Evolutionary conservation across 2,113 vertebrate genomes (phyloP).

Genomic region (Alouatta palliata): DNA sequence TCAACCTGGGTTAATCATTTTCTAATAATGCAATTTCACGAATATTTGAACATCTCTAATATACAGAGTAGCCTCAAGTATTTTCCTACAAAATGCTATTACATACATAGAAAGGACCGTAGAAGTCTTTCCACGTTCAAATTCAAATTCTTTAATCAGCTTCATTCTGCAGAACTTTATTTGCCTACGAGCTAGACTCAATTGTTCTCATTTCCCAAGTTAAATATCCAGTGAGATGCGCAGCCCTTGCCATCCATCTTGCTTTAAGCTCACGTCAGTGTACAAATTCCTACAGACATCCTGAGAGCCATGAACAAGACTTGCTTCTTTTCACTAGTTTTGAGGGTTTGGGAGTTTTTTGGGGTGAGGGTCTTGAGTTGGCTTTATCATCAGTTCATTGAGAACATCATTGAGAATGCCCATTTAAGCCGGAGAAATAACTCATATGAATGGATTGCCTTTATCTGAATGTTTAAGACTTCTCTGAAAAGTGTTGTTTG

Average conservation of each 20-base stretch:
- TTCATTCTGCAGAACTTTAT: not conserved
- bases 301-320: not conserved
- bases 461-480: conserved; percentile 17
- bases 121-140: not conserved
- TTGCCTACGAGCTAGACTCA: not conserved
- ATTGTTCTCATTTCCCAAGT: not conserved
- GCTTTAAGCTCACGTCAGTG: not conserved
- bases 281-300: not conserved
- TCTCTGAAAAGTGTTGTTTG: conserved; percentile 58
- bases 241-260: accelerated
- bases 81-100: not conserved
- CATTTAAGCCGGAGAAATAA: not conserved
- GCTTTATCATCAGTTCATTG: not conserved
- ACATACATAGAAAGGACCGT: not conserved
- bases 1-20: not conserved
- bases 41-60: not conserved
- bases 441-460: not conserved
- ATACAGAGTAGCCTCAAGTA: not conserved
- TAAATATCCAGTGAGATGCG: not conserved
- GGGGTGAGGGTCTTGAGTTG: not conserved
- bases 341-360: not conserved
- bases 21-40: not conserved
- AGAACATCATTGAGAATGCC: not conserved
- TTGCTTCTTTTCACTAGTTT: not conserved
- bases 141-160: not conserved